Evolutionary conservation across 2,113 vertebrate species (phyloP), one percentile per base, ranked within the genome.

Genomic region (Pollachius pollachius): DNA sequence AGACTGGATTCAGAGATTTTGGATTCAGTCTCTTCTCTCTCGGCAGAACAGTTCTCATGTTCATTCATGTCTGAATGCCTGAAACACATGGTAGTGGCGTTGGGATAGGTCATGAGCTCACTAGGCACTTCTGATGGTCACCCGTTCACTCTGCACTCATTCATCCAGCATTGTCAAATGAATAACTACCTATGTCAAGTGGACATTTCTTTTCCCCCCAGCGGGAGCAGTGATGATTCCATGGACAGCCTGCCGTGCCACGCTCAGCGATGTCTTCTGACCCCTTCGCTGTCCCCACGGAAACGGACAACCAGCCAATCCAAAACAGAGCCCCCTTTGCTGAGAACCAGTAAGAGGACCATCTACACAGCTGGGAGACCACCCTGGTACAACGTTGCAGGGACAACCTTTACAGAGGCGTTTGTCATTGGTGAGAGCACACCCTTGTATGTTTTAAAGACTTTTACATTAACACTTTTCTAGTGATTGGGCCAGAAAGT

Each of bases 351-450:
- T 85, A 95, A 94, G 48, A 89, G 95, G 63, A 96, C 95, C 18
- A 96, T 96, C 81, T 96, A 95, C 89, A 96, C 95, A 0, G 95
- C 95, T 0, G 94, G 95, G 15, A 82, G 95, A 15, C 95, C 95
- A 4, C 95, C 94, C 0, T 95, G 95, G 95, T 96, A 96, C 91
- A 95, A 94, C 57, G 95, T 96, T 75, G 93, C 94, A 0, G 94
- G 95, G 60, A 95, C 94, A 62, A 95, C 93, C 18, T 95, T 95
- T 78, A 95, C 95, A 70, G 95, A 96, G 82, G 95, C 95, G 59
- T 95, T 95, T 34, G 95, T 96, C 13, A 96, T 95, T 18, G 95
- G 95, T 96, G 80, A 81, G 87, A 23, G 0, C 23, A 9, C 41
- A 48, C 41, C 30, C 30, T 34, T 4, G 8, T 48, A 48, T 48